A percentile compares a stretch with the other conserved stretches of the same genome.
phyloP scores from a whole-genome alignment of 2,113 vertebrate genomes.

The Xiphophorus hellerii region DNA sequence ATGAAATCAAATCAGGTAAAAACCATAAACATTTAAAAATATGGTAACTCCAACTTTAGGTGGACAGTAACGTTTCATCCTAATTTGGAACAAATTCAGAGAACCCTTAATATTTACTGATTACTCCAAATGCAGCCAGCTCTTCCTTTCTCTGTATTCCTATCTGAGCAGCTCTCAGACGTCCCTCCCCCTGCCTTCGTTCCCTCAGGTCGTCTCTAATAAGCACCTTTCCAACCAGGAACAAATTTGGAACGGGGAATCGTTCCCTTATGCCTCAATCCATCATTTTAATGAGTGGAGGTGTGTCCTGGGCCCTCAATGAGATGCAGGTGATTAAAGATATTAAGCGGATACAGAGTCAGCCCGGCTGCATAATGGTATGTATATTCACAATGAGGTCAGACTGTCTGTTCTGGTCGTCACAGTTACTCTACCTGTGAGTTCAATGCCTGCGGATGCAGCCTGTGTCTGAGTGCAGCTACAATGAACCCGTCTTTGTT shows the following conservation, averaged over 20 bases:
- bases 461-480: background rate
- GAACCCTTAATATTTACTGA: slow-evolving; percentile 21
- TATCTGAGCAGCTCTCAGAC: slow-evolving; percentile 5
- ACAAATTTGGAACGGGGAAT: slow-evolving; percentile 76
- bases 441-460: slow-evolving; percentile 16
- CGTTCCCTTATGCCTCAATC: slow-evolving; percentile 78
- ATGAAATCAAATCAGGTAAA: no score
- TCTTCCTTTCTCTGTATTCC: slow-evolving; percentile 2
- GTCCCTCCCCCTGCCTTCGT: slow-evolving; percentile 38
- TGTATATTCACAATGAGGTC: slow-evolving; percentile 56
- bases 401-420: slow-evolving; percentile 22
- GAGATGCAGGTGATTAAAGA: slow-evolving; percentile 87
- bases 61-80: no score
- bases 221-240: slow-evolving; percentile 80
- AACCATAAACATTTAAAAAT: no score
- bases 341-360: slow-evolving; percentile 77
- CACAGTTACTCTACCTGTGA: slow-evolving; percentile 56
- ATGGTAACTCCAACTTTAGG: no score
- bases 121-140: slow-evolving; percentile 19
- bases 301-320: slow-evolving; percentile 80
- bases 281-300: slow-evolving; percentile 90
- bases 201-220: slow-evolving; percentile 79
- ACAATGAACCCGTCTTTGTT: background rate
- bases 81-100: background rate
- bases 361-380: slow-evolving; percentile 69